Percentiles rank a stretch among this genome's conserved stretches.
Conservation (phyloP, 2,888 invertebrate species). For the Thymelicus acteon region DNA sequence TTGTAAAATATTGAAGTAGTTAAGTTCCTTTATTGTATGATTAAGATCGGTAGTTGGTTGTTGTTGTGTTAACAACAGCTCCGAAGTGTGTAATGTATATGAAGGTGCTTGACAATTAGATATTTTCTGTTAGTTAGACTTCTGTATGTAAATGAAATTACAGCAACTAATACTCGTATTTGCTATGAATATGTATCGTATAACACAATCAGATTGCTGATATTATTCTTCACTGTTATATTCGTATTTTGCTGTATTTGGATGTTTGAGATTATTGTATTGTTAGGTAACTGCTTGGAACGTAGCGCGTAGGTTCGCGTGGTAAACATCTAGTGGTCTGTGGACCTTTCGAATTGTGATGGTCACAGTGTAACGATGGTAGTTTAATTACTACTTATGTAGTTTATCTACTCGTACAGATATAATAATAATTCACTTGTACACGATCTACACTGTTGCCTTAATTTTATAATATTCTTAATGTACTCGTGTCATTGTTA, state of each 20-base stretch:
- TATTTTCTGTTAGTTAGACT: constrained; percentile 13
- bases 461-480: constrained; percentile 66
- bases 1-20: constrained; percentile 18
- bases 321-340: neutral
- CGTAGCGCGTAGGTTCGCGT: neutral
- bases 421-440: constrained; percentile 51
- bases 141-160: neutral
- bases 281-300: constrained; percentile 6
- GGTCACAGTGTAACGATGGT: neutral
- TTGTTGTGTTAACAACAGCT: neutral
- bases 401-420: constrained; percentile 46
- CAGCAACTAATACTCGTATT: constrained; percentile 22
- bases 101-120: constrained; percentile 28
- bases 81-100: constrained; percentile 20
- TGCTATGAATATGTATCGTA: neutral
- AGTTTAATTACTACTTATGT: constrained; percentile 1
- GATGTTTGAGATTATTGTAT: constrained; percentile 16
- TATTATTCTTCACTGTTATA: neutral
- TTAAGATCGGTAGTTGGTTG: constrained; percentile 1
- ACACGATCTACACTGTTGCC: constrained; percentile 62
- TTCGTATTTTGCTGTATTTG: constrained; percentile 2
- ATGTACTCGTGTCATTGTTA: constrained; percentile 48
- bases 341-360: neutral
- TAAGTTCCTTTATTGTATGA: constrained; percentile 32
- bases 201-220: neutral